Percentiles rank a stretch among this genome's conserved stretches.
phyloP scores from a whole-genome alignment of 2,113 vertebrate genomes.

The Microcebus jonahi region DNA sequence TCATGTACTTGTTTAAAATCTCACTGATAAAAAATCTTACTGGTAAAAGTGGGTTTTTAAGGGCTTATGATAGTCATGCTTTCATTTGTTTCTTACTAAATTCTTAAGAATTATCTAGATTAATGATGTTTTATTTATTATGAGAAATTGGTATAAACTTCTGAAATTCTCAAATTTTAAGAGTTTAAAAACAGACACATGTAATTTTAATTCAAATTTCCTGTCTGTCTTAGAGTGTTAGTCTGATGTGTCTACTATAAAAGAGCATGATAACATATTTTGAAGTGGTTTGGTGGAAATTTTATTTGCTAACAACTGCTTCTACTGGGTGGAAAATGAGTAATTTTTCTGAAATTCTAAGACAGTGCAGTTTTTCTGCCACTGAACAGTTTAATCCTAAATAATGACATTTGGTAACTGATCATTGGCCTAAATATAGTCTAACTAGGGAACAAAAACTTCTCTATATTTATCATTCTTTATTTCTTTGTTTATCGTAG shows the following conservation, averaged over 20 bases:
- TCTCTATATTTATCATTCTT: background rate
- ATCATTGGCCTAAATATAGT: background rate
- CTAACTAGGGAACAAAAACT: background rate
- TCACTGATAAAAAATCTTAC: background rate
- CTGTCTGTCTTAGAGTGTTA: background rate
- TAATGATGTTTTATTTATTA: background rate
- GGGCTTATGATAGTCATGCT: background rate
- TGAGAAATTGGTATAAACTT: background rate
- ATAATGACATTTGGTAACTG: background rate
- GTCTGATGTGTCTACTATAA: background rate
- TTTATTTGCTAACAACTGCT: background rate
- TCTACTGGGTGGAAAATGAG: background rate
- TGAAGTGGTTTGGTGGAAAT: background rate
- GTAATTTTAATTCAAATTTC: background rate
- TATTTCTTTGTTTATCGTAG: conserved; percentile 80
- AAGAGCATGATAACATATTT: background rate
- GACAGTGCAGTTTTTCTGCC: too few species aligned
- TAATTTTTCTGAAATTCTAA: background rate
- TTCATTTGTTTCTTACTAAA: conserved; percentile 33
- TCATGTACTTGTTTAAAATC: background rate
- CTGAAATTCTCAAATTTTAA: conserved; percentile 12
- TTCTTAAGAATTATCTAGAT: background rate
- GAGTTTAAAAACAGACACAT: background rate
- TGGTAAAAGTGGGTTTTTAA: conserved; percentile 4
- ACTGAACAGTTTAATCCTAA: background rate